A percentile compares a stretch with the other conserved stretches of the same genome.
Evolutionary conservation across 1,140 invertebrate genomes (phyloP).

Genomic region (Physella acuta): DNA sequence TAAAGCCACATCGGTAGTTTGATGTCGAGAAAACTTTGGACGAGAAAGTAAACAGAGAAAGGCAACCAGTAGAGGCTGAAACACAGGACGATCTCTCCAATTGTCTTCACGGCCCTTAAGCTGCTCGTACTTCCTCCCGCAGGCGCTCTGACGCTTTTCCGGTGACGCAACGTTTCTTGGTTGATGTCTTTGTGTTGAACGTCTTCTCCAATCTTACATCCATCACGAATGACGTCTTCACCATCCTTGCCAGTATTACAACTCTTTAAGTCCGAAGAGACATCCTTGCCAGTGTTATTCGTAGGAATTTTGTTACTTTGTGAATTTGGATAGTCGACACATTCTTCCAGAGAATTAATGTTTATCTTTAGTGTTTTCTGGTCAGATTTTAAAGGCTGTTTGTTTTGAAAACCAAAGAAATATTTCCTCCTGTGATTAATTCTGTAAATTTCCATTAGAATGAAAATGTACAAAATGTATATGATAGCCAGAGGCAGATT

Average conservation of each 20-base stretch:
- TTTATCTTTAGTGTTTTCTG: not conserved
- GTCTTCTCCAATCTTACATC: not conserved
- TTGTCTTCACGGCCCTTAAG: too few species aligned
- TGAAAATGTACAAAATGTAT: not conserved
- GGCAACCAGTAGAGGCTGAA: too few species aligned
- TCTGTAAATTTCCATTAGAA: constrained; percentile 1
- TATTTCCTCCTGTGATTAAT: too few species aligned
- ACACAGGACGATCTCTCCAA: too few species aligned
- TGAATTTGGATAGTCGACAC: not conserved
- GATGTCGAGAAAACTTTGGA: not conserved
- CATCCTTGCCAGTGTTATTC: not conserved
- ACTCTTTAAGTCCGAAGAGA: not conserved
- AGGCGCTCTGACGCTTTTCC: not conserved
- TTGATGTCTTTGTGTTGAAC: not conserved
- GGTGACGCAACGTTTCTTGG: not conserved
- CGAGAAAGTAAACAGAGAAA: not conserved
- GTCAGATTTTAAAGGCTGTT: not conserved
- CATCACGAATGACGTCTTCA: not conserved
- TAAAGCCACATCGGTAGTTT: not conserved
- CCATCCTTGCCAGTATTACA: not conserved
- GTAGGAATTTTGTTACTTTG: too few species aligned
- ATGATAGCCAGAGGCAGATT: not conserved
- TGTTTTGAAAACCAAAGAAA: too few species aligned
- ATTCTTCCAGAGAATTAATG: not conserved
- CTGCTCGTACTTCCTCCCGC: too few species aligned